Evolutionary conservation across 2,113 vertebrate genomes (phyloP), one percentile per base, ranked within the genome.

Genomic region (Phyllostomus discolor): DNA sequence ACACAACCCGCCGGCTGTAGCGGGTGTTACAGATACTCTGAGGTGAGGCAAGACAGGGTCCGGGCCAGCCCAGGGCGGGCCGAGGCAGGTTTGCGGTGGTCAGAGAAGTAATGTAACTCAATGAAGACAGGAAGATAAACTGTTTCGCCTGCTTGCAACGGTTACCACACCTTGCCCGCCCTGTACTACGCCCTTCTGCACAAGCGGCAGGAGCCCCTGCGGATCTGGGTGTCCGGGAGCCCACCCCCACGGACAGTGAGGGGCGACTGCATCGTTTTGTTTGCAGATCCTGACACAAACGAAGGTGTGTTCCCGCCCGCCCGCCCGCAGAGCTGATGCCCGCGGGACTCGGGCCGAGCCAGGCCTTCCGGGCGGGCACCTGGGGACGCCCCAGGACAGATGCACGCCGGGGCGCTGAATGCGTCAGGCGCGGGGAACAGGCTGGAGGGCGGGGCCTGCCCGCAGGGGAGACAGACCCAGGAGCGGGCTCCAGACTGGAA

Each of bases 291-390:
- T 12, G 4, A 70, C 38, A 59, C 5, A 26, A 28, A 73, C 0
- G 26, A 19, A 6, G 9, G 20, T 19, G 12, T 59, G 19, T 2
- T 72, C 54, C 38, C 4, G 26, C 8, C 35, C 10, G 35, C 8
- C 35, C 10, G 35, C 0, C 2, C 11, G 72, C n/a, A 10, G 28
- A n/a, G 50, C 12, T 8, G 12, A 52, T 1, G 22, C 31, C 7
- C 1, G 0, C 0, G 8, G 1, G 66, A 12, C 0, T 4, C 22
- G 15, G 0, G 10, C 17, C 38, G 28, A 33, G 19, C 41, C n/a
- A 26, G 24, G 52, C 7, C 95, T 43, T 17, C 22, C 1, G 43
- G 19, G 85, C 0, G 19, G 66, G 15, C 46, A 12, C 48, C 22
- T 26, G 24, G 9, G 9, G 62, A 57, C 7, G 20, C 20, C 20